Evolutionary conservation across 2,797 vertebrate genomes (phyloP), one percentile per base, ranked within the genome.

Genomic region (Sandelia bainsii): DNA sequence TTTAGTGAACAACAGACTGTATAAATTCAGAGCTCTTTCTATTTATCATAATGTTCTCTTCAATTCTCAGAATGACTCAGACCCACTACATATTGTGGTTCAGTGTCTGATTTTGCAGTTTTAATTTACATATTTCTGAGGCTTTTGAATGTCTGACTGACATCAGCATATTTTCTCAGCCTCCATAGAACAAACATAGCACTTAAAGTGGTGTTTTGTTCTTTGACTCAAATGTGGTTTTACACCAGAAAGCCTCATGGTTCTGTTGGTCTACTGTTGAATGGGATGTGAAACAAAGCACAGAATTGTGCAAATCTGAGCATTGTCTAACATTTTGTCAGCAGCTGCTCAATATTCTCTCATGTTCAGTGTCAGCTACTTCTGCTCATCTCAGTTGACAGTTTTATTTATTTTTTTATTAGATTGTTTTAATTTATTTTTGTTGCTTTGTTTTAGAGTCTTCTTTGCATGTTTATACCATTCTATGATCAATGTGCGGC

Each of bases 101-200:
- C 37, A 12, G 11, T 53, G 63, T 52, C 29, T 23, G 32, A 63
- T 23, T 61, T 5, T 52, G 19, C 60, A 19, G 40, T 20, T 60
- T 72, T 67, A 56, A 65, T 76, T 68, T 42, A 65, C 59, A 56
- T 2, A 0, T 25, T 17, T 62, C 64, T 19, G 52, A 79, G 65
- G 32, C 45, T 29, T 58, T 62, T 3, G 25, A 42, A 69, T 32
- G 51, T 39, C 53, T 72, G 23, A 27, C 57, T 25, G 39, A 62
- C 32, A 69, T 77, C 54, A 51, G 50, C 69, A 61, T 22, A 70
- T 71, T 81, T 51, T 49, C 42, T 46, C 72, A 69, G 37, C 42
- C 42, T 69, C 59, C 13, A 0, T 71, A 66, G 19, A 58, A 68
- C 48, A 54, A 64, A 66, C 57, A 54, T 6, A 66, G 22, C 40